Percentiles rank a stretch among this genome's conserved stretches.
Conservation (phyloP, 2,888 invertebrate genomes). For the Meteorus cinctellus region DNA sequence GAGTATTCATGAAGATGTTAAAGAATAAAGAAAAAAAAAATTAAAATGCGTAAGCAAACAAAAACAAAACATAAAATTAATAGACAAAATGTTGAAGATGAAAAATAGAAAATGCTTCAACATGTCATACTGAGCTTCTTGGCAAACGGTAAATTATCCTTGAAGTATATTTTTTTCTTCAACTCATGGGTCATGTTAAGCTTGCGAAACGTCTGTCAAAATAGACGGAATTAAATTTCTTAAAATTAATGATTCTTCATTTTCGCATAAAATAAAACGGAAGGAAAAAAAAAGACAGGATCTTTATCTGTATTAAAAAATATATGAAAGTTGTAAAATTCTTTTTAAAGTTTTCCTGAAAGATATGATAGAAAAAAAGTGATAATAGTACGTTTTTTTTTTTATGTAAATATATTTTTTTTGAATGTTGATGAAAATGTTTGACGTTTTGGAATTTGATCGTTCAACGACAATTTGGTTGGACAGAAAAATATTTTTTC, state of each 20-base stretch:
- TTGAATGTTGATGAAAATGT: conserved; percentile 4
- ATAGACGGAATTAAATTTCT: conserved; percentile 42
- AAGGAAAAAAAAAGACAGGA: too few species aligned
- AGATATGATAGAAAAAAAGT: too few species aligned
- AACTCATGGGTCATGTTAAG: conserved; percentile 34
- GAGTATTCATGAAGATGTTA: neutral
- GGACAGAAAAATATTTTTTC: conserved; percentile 12
- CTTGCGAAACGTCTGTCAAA: conserved; percentile 46
- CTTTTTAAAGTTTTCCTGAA: too few species aligned
- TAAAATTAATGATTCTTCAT: neutral
- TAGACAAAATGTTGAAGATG: conserved; percentile 13
- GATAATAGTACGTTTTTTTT: too few species aligned
- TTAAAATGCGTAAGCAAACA: neutral
- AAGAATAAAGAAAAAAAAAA: neutral
- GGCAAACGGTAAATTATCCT: conserved; percentile 50
- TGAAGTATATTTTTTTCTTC: conserved; percentile 39
- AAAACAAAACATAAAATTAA: conserved; percentile 4
- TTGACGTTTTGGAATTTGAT: conserved; percentile 4
- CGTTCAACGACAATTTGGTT: neutral
- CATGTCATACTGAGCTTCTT: conserved; percentile 30
- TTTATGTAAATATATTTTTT: neutral
- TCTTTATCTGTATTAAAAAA: too few species aligned
- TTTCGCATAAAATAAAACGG: neutral
- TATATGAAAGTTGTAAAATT: too few species aligned
- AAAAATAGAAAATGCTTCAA: conserved; percentile 33